These are phyloP conservation scores for Macrobrachium nipponense DNA, from an alignment of 1,140 invertebrate genomes.

Conservation along the genomic window DNA sequence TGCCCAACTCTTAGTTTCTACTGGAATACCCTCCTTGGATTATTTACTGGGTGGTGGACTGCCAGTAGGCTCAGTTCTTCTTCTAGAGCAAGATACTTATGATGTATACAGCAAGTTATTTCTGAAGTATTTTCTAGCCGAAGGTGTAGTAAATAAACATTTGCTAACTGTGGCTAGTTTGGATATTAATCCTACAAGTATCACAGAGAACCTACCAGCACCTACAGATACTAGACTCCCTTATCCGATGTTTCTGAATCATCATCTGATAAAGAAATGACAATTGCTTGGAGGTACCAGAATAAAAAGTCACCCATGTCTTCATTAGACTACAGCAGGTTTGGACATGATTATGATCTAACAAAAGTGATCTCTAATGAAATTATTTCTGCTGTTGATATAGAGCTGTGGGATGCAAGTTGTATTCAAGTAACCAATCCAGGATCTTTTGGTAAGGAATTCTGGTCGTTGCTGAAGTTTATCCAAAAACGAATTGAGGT, in stretches of 20 bases:
- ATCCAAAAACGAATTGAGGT: slow-evolving; percentile 73
- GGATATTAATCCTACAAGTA: slow-evolving; percentile 76
- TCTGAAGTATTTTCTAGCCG: slow-evolving; percentile 84
- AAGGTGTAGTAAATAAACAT: slow-evolving; percentile 81
- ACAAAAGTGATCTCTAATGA: slow-evolving; percentile 78
- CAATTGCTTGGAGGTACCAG: slow-evolving; percentile 89
- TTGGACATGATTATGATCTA: slow-evolving; percentile 85
- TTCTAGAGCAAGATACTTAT: slow-evolving; percentile 80
- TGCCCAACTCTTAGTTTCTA: slow-evolving; percentile 77
- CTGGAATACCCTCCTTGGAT: slow-evolving; percentile 80
- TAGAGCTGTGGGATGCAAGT: slow-evolving; percentile 71
- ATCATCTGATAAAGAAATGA: slow-evolving; percentile 75
- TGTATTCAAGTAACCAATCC: slow-evolving; percentile 20
- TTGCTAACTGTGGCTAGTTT: slow-evolving; percentile 78
- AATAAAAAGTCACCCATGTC: slow-evolving; percentile 78
- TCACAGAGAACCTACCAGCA: slow-evolving; percentile 71
- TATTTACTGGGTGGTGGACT: slow-evolving; percentile 72
- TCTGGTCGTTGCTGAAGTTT: slow-evolving; percentile 72
- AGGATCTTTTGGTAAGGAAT: slow-evolving; percentile 58
- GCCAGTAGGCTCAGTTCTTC: slow-evolving; percentile 58
- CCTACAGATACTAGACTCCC: slow-evolving; percentile 67
- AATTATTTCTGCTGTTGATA: slow-evolving; percentile 72
- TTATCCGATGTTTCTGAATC: slow-evolving; percentile 46
- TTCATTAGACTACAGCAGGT: slow-evolving; percentile 68
- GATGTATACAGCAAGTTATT: slow-evolving; percentile 81